These are phyloP conservation scores for Zaprionus lineosus DNA, from an alignment of 2,888 invertebrate species.

Conservation along the genomic window DNA sequence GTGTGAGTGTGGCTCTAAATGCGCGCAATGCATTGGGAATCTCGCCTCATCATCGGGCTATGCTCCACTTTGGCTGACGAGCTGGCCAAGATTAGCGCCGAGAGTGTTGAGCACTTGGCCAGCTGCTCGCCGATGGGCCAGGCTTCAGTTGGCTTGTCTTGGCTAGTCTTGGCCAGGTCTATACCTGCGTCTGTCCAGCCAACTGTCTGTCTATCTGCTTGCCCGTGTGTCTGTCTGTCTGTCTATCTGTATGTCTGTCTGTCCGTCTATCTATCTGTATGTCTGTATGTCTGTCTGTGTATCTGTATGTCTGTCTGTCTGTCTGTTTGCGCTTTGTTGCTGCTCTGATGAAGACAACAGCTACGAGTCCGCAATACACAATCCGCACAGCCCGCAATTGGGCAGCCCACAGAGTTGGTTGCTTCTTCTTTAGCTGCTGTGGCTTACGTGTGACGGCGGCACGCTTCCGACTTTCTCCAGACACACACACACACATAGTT, in stretches of 20 bases:
- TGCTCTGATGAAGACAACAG: conserved; percentile 53
- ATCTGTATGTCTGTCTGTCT: conserved; percentile 18
- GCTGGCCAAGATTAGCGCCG: conserved; percentile 45
- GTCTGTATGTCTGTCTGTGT: conserved; percentile 25
- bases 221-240: too few species aligned
- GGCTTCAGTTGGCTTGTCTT: conserved; percentile 6
- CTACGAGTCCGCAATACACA: conserved; percentile 18
- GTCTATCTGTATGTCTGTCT: conserved; percentile 11
- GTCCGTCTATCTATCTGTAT: conserved; percentile 18
- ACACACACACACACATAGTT: conserved; percentile 30
- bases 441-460: conserved; percentile 61
- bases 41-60: conserved; percentile 1
- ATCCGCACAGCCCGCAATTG: conserved; percentile 20
- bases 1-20: conserved; percentile 1
- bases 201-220: too few species aligned
- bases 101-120: conserved; percentile 23
- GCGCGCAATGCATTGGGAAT: conserved; percentile 14
- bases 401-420: conserved; percentile 28
- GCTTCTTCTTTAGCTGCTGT: conserved; percentile 67
- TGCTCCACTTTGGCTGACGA: conserved; percentile 60
- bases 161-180: conserved; percentile 10
- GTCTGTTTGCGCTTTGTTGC: conserved; percentile 44
- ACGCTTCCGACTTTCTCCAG: conserved; percentile 75
- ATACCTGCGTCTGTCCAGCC: conserved; percentile 1
- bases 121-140: conserved; percentile 8